These are phyloP conservation scores for Periplaneta americana DNA, from an alignment of 1,140 invertebrate species.

Conservation along the genomic window DNA sequence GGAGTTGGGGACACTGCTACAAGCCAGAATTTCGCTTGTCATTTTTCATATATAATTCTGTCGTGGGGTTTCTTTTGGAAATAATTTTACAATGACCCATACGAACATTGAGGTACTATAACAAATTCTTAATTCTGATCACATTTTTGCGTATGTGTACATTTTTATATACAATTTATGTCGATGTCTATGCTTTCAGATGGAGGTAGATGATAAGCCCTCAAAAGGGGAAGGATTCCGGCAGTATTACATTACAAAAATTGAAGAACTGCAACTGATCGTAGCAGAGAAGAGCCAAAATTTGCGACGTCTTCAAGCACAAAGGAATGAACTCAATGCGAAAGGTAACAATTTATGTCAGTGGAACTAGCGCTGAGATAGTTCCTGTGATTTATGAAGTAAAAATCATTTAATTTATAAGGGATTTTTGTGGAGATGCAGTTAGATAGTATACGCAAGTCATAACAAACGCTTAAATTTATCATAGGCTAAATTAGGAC, in stretches of 20 bases:
- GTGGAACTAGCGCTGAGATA: no score
- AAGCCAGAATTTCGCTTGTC: no score
- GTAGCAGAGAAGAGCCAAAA: constrained; percentile 98
- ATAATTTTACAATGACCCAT: background rate
- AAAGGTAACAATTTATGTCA: constrained; percentile 77
- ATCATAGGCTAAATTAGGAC: no score
- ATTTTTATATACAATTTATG: background rate
- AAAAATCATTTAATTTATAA: no score
- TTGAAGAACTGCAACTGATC: constrained; percentile 91
- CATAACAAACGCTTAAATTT: no score
- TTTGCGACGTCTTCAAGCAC: constrained; percentile 92
- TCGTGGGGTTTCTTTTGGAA: no score
- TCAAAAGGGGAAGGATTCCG: constrained; percentile 81
- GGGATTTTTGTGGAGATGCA: no score
- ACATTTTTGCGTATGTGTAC: background rate
- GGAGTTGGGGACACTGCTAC: no score
- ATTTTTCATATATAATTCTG: no score
- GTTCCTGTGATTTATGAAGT: no score
- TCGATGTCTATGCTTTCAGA: constrained; percentile 48
- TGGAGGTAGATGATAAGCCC: constrained; percentile 75
- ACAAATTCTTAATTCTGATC: background rate
- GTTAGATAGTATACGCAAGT: no score
- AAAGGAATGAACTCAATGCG: constrained; percentile 98
- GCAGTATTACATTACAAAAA: constrained; percentile 95
- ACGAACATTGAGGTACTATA: background rate